These are phyloP conservation scores for Morinoia aosen DNA, from an alignment of 2,888 invertebrate species.

Conservation along the genomic window DNA sequence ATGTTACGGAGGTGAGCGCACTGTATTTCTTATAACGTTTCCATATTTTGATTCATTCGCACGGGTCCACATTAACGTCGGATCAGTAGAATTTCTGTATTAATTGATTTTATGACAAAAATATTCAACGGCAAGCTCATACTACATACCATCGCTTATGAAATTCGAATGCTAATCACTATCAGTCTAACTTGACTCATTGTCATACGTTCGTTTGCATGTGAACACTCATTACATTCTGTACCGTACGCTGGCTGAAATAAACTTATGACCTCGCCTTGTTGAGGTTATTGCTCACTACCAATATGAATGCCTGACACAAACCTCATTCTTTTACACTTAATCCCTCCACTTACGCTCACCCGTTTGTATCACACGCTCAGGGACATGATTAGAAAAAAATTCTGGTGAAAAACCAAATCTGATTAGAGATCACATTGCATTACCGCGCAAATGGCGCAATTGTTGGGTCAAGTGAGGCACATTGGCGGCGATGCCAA, in stretches of 20 bases:
- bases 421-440: not conserved
- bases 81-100: too few relatives aligned
- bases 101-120: too few relatives aligned
- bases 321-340: not conserved
- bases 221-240: not conserved
- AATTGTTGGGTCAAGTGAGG: not conserved
- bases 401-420: not conserved
- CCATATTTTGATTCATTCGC: too few relatives aligned
- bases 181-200: not conserved
- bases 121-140: too few relatives aligned
- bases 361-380: not conserved
- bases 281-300: not conserved
- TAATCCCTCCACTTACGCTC: not conserved
- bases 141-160: not conserved
- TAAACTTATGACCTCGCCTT: not conserved
- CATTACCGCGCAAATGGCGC: not conserved
- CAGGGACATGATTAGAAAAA: not conserved
- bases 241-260: not conserved
- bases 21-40: too few relatives aligned
- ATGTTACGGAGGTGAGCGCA: too few relatives aligned
- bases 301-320: not conserved
- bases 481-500: not conserved
- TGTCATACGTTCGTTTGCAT: not conserved
- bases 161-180: not conserved
- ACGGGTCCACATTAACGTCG: too few relatives aligned